Evolutionary conservation across 2,888 invertebrate species (phyloP), one percentile per base, ranked within the genome.

Genomic region (Drosophila fulvimacula): DNA sequence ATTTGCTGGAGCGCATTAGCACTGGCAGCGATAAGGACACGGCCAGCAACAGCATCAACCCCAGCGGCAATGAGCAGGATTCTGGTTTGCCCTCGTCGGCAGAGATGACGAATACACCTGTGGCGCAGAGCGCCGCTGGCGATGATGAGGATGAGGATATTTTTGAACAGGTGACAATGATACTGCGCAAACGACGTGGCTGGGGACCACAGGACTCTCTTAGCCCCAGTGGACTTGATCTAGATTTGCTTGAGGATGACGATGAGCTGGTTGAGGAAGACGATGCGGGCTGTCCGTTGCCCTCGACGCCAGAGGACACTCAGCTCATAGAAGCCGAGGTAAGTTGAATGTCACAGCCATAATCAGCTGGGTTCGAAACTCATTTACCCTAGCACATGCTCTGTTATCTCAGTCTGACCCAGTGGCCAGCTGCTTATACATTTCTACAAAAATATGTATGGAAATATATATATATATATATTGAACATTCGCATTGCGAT

Each of bases 261-360:
- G 91, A 91, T 64, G 92, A 90, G 64, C 82, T 92, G 39, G 92
- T 90, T 30, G 92, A 92, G 86, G 96, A 96, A 87, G 97, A 96
- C 90, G 96, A 96, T 79, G 95, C 95, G 71, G 97, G 97, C 38
- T 97, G 97, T 90, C 96, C 97, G 4, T 91, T 97, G 81, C 97
- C 97, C 5, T 97, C 97, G 21, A 97, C 97, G 10, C 97, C 97
- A 1, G 97, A 97, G 92, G 97, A 97, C 91, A 96, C 96, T 88
- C 95, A 96, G 90, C 93, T 97, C 36, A 94, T 97, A 81, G 96
- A 97, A 91, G 96, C 96, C 57, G 97, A 97, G 93, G 95, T 94
- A 88, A 90, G 85, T 88, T 68, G 17, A 48, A 42, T 32, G 46
- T 24, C 21, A 30, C 11, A 36, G 13, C n/a, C 19, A 10, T 15